Base-by-base conservation (phyloP, 1,140 invertebrate species). In the Ladona fulva region DNA sequence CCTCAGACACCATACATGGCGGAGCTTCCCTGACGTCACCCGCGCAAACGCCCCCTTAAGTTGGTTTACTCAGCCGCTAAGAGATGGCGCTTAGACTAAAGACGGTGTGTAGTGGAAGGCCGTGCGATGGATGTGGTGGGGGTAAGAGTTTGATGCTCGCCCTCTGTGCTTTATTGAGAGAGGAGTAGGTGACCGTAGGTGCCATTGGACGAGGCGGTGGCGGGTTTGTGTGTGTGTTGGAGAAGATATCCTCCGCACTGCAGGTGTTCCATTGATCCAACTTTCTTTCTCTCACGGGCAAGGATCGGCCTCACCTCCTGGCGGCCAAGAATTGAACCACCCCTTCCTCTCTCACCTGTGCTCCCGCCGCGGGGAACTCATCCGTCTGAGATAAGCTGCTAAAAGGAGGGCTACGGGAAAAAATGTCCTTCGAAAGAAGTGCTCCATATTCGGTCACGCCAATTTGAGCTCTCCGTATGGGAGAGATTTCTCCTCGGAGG, bases 211-310 rank as follows among this genome's bases (percentile, higher is more conserved):
- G 44, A 52, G 44, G 44, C 19, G 44, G 44, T 52, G 44, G 12
- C 16, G 52, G 52, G 52, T 22, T 66, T 66, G 52, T 66, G 52
- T 66, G 52, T 66, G 44, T 52, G 44, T 11, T 19, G 52, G 12
- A 22, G 52, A 12, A 66, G 16, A 66, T 66, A 16, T 66, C 12
- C 52, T 66, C 52, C 52, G 52, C 52, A 66, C 52, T 66, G 52
- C 52, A 66, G 52, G 52, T 66, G 52, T 66, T 66, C 52, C 52
- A 66, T 66, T 66, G 52, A 66, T 66, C 52, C 52, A 22, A 66
- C 52, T 66, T 22, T 66, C n/a, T 66, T 22, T 66, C n/a, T 66
- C 52, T 22, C 12, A 66, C 52, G 52, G 52, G 12, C 10, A 19
- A 52, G 44, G 10, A 19, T n/a, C n/a, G n/a, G n/a, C n/a, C 44